Base-by-base conservation (phyloP, 1,140 invertebrate genomes). In the Penaeus japonicus region DNA sequence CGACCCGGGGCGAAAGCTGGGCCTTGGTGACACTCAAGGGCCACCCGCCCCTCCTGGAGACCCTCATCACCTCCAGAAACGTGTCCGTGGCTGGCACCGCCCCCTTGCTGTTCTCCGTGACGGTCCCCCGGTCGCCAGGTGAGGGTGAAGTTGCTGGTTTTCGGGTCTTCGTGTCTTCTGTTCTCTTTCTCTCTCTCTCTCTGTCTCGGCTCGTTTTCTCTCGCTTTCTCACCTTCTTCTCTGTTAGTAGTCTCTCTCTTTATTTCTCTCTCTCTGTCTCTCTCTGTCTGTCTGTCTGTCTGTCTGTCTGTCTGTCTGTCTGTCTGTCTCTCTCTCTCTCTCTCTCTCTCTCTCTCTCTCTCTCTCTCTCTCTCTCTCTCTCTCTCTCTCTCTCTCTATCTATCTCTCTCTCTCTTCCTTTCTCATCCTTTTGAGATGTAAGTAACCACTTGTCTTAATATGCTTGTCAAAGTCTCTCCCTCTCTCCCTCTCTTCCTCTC, bases 1-100 rank as follows among this genome's bases (percentile, higher is more conserved):
- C 80, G 4, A 70, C 82, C 3, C 30, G 27, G 27, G 85, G 82
- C n/a, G 89, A 90, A 73, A 35, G 85, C 12, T 90, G 89, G 89
- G 82, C 70, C n/a, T 27, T 90, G 54, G 73, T 84, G 55, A 81
- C 81, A 22, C 32, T 53, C 77, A 89, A 85, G 79, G 79, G 84
- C 7, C 82, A 84, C 35, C 30, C 18, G 5, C 53, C 85, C 5
- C 7, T 88, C 87, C 35, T 32, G 80, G 87, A 88, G 32, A 57
- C 80, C 0, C 62, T 88, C 55, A 84, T 88, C 81, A 88, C 70
- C 30, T 53, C 79, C 65, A 88, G 27, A 35, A 88, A 83, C 53
- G 15, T 17, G 17, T 20, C 65, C 20, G 18, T 53, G 5, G 24
- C 20, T 3, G 62, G 47, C 30, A 73, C 57, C 22, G 53, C 87